Conservation (phyloP, 1,140 invertebrate species). For the Linepithema humile region DNA sequence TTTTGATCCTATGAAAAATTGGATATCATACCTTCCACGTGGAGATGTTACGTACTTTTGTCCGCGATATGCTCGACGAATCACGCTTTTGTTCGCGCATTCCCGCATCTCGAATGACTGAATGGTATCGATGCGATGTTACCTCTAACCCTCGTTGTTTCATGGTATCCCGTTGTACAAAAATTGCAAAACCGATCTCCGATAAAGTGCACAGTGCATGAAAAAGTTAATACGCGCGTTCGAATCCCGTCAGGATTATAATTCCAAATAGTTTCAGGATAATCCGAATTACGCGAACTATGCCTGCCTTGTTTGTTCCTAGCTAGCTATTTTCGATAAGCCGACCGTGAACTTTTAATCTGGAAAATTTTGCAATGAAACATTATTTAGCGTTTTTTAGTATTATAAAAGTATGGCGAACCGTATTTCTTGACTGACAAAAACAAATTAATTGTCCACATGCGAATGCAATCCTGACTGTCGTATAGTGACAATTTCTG, state of each 20-base stretch:
- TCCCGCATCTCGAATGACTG: background rate
- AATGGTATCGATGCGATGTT: slow-evolving; percentile 21
- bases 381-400: background rate
- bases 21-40: background rate
- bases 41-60: background rate
- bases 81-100: background rate
- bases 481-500: slow-evolving; percentile 13
- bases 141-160: background rate
- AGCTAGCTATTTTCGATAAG: slow-evolving; percentile 13
- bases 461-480: background rate
- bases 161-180: background rate
- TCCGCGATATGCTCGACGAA: background rate
- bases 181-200: slow-evolving; percentile 9
- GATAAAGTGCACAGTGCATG: background rate
- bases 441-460: too few relatives aligned
- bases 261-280: background rate
- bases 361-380: background rate
- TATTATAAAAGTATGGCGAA: background rate
- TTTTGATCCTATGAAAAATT: slow-evolving; percentile 7
- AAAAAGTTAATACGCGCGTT: background rate
- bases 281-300: slow-evolving; percentile 32
- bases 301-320: slow-evolving; percentile 18
- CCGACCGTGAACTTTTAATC: background rate
- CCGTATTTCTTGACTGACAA: too few relatives aligned
- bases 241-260: slow-evolving; percentile 8